These are phyloP conservation scores for Sebastes schlegelii DNA, from an alignment of 2,113 vertebrate genomes.

Conservation along the genomic window DNA sequence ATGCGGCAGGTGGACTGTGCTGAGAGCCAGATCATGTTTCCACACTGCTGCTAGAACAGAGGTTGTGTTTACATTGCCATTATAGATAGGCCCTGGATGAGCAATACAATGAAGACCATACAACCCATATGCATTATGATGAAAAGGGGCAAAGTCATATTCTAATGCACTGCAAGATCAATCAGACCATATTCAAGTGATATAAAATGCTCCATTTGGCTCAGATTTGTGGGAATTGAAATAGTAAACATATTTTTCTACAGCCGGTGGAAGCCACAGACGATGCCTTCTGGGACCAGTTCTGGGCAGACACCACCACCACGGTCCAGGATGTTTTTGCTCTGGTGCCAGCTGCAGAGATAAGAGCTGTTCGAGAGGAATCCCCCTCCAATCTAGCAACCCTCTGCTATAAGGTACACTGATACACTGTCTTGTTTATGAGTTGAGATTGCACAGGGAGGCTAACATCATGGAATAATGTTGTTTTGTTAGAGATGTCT, in stretches of 20 bases:
- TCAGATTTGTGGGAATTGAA: slow-evolving; percentile 3
- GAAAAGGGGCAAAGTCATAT: not conserved
- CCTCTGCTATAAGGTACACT: slow-evolving; percentile 94
- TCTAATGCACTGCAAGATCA: not conserved
- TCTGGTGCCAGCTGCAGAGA: slow-evolving; percentile 96
- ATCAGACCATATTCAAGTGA: not conserved
- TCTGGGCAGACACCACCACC: slow-evolving; percentile 96
- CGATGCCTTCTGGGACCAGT: slow-evolving; percentile 99
- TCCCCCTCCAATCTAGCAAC: slow-evolving; percentile 98
- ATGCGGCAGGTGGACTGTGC: slow-evolving; percentile 74
- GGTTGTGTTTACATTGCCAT: slow-evolving; percentile 71
- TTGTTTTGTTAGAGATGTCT: slow-evolving; percentile 21
- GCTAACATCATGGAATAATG: not conserved
- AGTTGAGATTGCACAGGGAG: not conserved
- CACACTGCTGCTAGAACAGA: slow-evolving; percentile 19
- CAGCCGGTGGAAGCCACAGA: slow-evolving; percentile 98
- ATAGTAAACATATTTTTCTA: slow-evolving; percentile 17
- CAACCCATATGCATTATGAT: slow-evolving; percentile 5
- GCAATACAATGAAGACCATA: not conserved
- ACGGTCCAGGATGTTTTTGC: slow-evolving; percentile 98
- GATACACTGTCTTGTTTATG: not conserved
- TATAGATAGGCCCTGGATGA: slow-evolving; percentile 22
- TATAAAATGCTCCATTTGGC: slow-evolving; percentile 6
- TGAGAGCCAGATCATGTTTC: slow-evolving; percentile 40
- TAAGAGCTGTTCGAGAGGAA: slow-evolving; percentile 96